phyloP scores from a whole-genome alignment of 1,140 invertebrate species.

The Pissodes strobi region DNA sequence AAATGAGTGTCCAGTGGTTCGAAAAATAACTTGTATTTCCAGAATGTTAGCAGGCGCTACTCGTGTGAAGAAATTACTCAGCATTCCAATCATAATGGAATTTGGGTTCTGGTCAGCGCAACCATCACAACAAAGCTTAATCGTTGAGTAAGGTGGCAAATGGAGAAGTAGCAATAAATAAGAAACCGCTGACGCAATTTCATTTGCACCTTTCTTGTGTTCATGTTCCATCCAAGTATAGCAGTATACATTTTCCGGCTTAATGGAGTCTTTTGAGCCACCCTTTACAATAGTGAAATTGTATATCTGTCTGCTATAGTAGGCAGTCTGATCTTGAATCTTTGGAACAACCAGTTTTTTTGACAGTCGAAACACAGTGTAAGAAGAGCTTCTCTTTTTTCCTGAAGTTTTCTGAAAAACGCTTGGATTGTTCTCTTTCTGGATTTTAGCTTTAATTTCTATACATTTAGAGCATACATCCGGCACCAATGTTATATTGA shows the following conservation, averaged over 20 bases:
- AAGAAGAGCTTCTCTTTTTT: too few species aligned
- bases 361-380: too few species aligned
- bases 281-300: constrained; percentile 2
- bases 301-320: constrained; percentile 1
- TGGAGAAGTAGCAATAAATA: neutral
- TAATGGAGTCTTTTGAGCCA: too few species aligned
- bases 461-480: constrained; percentile 2
- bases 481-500: neutral
- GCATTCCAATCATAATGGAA: too few species aligned
- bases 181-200: neutral
- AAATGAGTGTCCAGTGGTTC: neutral
- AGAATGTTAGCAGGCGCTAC: neutral
- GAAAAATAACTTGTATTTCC: constrained; percentile 1
- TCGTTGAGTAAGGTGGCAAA: constrained; percentile 2
- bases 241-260: neutral
- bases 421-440: neutral
- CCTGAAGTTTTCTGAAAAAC: constrained; percentile 1
- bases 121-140: neutral
- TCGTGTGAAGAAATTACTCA: too few species aligned
- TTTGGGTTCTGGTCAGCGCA: too few species aligned
- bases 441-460: constrained; percentile 4
- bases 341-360: too few species aligned
- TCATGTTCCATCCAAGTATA: constrained; percentile 1
- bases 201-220: neutral
- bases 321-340: constrained; percentile 4